Evolutionary conservation across 2,113 vertebrate species (phyloP), one percentile per base, ranked within the genome.

Genomic region (Scomber colias): DNA sequence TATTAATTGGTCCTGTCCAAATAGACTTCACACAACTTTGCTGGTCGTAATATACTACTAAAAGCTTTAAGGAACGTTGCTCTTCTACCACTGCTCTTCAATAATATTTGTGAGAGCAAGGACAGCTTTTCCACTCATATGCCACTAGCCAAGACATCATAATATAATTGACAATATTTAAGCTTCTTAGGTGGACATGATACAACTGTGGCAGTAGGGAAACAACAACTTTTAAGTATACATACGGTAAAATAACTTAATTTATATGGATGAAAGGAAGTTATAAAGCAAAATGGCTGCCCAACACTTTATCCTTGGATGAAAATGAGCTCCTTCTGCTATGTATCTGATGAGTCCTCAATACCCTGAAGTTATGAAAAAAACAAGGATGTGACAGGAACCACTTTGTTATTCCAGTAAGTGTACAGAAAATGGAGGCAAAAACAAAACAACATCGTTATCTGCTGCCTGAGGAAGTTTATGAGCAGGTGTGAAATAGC

Each of bases 381-480:
- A 75, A 67, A 15, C 19, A 24, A 56, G 11, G 73, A 79, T 71
- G 59, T 69, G 70, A 57, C 82, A 82, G 82, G 75, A 89, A 90
- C 71, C 82, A 88, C 70, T 86, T 89, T 65, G 54, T 81, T 89
- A 81, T 89, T 87, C 81, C 70, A 72, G 86, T 67, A 90, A 90
- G 56, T 24, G 66, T 75, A 80, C 50, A 78, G 75, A 54, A 82
- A 78, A 81, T 79, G 72, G 46, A 79, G 73, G 60, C 31, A 80
- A 81, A 91, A 90, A 76, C 62, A 91, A 88, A 92, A 92, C 83
- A 91, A 88, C 81, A 86, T 86, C 40, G 84, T 92, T 92, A 94
- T 87, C 83, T 82, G 81, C 83, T 64, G 81, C 89, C 75, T 55
- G 75, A 86, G 83, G 84, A 89, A 68, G 86, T 89, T 87, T 93